Evolutionary conservation across 2,888 invertebrate species (phyloP).

Genomic region (Protonemura montana): DNA sequence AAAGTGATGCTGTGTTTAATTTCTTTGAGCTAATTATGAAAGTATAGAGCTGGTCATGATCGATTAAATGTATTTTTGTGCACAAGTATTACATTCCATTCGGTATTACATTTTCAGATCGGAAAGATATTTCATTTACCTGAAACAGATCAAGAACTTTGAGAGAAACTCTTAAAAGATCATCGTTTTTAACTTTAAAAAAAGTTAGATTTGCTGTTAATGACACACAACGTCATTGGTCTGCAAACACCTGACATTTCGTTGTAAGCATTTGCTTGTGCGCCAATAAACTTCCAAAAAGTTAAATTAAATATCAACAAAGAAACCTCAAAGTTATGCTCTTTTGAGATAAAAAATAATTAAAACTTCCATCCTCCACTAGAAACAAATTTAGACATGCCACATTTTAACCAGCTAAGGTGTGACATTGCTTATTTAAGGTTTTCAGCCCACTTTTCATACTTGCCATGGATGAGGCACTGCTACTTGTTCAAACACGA

Average conservation of each 20-base stretch:
- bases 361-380: neutral
- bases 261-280: neutral
- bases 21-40: neutral
- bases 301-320: constrained; percentile 7
- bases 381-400: neutral
- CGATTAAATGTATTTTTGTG: neutral
- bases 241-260: neutral
- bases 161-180: neutral
- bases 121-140: neutral
- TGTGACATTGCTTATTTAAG: neutral
- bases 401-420: neutral
- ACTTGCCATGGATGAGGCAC: neutral
- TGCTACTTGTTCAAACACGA: neutral
- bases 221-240: neutral
- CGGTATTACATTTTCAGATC: too few species aligned
- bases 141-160: neutral
- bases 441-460: neutral
- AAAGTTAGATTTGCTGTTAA: neutral
- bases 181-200: neutral
- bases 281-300: neutral
- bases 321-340: neutral
- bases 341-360: neutral
- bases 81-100: neutral
- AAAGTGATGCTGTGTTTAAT: neutral
- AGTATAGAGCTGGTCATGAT: neutral